Percentiles rank a stretch among this genome's conserved stretches.
phyloP scores from a whole-genome alignment of 1,140 invertebrate species.

The Sinonovacula constricta region DNA sequence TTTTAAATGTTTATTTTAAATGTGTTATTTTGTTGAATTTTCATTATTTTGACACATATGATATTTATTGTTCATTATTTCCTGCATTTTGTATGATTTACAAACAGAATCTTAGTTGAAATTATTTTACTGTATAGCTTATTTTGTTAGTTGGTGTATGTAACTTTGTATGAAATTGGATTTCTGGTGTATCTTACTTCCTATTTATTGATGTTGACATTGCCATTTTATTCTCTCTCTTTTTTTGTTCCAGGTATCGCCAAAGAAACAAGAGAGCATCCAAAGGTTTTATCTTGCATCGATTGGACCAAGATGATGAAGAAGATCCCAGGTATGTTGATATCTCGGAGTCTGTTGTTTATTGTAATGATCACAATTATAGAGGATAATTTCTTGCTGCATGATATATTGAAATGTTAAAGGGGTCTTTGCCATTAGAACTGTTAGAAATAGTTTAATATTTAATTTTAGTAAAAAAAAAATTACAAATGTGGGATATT shows the following conservation, averaged over 20 bases:
- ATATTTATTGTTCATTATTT: neutral
- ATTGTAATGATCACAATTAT: neutral
- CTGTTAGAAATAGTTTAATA: too few relatives aligned
- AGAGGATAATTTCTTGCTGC: neutral
- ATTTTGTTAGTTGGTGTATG: too few relatives aligned
- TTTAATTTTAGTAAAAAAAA: too few relatives aligned
- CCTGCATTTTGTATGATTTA: neutral
- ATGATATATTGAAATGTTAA: neutral
- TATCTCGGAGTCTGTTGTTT: neutral
- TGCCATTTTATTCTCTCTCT: neutral
- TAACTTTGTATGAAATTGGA: too few relatives aligned
- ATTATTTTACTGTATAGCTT: neutral
- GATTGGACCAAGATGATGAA: neutral
- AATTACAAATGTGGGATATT: too few relatives aligned
- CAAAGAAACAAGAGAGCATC: slow-evolving; percentile 24
- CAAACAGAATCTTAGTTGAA: neutral
- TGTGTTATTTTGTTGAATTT: neutral
- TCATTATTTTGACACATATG: neutral
- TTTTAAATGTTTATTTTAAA: neutral
- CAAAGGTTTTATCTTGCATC: neutral
- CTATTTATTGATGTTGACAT: neutral
- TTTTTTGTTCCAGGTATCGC: slow-evolving; percentile 20
- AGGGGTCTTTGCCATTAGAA: too few relatives aligned
- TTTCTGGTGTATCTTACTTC: neutral
- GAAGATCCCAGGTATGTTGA: slow-evolving; percentile 4